Conservation (phyloP, 53 echinoderm and acorn worm genomes). For the Luidia sarsii region DNA sequence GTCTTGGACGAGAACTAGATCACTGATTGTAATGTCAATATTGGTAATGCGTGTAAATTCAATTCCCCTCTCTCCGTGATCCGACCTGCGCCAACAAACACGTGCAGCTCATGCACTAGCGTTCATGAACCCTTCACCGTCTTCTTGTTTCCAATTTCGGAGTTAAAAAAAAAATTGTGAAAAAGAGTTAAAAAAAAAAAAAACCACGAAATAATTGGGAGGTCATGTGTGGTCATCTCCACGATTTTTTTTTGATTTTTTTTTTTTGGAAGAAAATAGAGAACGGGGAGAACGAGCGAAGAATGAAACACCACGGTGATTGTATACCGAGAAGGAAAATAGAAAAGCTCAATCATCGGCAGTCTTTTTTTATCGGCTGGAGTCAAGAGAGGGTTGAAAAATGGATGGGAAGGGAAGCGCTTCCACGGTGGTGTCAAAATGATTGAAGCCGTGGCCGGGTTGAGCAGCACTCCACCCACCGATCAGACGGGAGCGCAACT, state of each 20-base stretch:
- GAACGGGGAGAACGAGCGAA: too few relatives aligned
- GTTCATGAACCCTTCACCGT: neutral
- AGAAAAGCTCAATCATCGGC: neutral
- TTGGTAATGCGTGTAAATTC: neutral
- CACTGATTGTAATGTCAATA: too few relatives aligned
- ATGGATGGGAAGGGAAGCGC: conserved; percentile 45
- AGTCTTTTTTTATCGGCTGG: too few relatives aligned
- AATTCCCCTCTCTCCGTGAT: neutral
- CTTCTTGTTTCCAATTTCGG: too few relatives aligned
- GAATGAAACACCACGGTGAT: too few relatives aligned
- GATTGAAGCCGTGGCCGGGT: conserved; percentile 18
- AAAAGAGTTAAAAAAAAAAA: too few relatives aligned
- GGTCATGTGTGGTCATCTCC: conserved; percentile 32
- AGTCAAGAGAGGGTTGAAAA: neutral
- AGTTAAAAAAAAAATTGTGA: too few relatives aligned
- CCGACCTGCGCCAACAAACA: neutral
- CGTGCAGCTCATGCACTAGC: neutral
- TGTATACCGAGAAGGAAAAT: neutral
- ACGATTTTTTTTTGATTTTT: too few relatives aligned
- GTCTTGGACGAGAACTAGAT: too few relatives aligned
- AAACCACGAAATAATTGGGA: too few relatives aligned
- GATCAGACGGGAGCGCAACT: neutral
- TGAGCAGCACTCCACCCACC: conserved; percentile 25
- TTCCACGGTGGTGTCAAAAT: conserved; percentile 44
- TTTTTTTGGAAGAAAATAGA: neutral